Base-by-base conservation (phyloP, 2,113 vertebrate species). In the Speoplatyrhinus poulsoni region DNA sequence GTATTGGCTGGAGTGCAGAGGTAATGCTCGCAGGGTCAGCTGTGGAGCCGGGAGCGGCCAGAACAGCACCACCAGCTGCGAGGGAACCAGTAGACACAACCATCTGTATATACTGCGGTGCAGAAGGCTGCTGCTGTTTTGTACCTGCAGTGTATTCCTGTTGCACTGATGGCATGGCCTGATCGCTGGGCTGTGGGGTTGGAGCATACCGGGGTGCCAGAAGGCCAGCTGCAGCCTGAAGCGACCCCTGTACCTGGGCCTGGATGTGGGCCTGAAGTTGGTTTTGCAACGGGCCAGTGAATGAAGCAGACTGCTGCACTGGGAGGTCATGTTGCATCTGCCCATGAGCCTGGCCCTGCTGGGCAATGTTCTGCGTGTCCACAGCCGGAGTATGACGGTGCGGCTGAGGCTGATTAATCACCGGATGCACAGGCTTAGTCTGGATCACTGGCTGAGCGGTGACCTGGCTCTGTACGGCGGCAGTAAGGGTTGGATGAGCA, bases 71-170 rank as follows among this genome's bases (percentile, higher is more conserved):
- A 79, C 65, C 33, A 76, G 46, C 77, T 69, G 64, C 80, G 57
- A 53, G 67, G 12, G 75, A 59, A 52, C 76, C 80, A 41, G 90
- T 82, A 68, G 91, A 87, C 36, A 72, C 46, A 49, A 85, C 61
- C 46, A 75, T 76, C 75, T 85, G 89, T 66, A 88, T 88, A 82
- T 85, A 90, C 53, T 89, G 88, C 15, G 81, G 69, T 9, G 84
- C 12, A 64, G 80, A 59, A 4, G 82, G 77, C 56, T 77, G 61
- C 60, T 85, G 82, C 64, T 82, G 86, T 16, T 92, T 89, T 12
- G 73, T 26, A 62, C 80, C 26, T 59, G 87, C 77, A 70, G 72
- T 67, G 75, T 78, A 73, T 46, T 91, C 90, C 66, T 85, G 80
- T 50, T 85, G 89, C 67, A 76, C 26, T 77, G 87, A 58, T 65